Evolutionary conservation across 2,113 vertebrate species (phyloP).

Genomic region (Hyla sarda): DNA sequence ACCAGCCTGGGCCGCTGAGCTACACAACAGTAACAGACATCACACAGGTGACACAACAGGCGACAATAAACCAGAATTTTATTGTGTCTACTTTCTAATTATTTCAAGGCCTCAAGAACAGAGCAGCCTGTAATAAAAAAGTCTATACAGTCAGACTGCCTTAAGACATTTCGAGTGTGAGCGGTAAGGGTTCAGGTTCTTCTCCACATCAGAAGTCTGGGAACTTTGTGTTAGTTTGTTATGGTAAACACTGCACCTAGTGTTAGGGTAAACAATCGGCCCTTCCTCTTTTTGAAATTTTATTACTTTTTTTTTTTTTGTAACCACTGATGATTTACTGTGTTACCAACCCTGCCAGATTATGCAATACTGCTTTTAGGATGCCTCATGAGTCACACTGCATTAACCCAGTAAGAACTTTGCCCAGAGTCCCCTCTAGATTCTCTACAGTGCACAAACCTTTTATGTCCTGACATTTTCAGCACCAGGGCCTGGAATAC

Average conservation of each 20-base stretch:
- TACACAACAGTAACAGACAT: slow-evolving; percentile 7
- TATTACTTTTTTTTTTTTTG: slow-evolving; percentile 10
- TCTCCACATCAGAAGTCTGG: neutral
- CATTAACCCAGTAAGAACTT: slow-evolving; percentile 80
- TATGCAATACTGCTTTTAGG: slow-evolving; percentile 86
- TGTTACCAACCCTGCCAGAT: slow-evolving; percentile 82
- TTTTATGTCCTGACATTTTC: neutral
- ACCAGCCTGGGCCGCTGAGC: neutral
- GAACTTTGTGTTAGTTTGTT: slow-evolving; percentile 53
- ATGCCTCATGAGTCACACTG: slow-evolving; percentile 88
- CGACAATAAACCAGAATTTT: slow-evolving; percentile 18
- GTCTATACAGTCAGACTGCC: neutral
- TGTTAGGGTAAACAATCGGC: slow-evolving; percentile 70
- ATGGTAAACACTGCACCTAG: slow-evolving; percentile 66
- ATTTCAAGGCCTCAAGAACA: slow-evolving; percentile 35
- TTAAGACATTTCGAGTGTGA: neutral
- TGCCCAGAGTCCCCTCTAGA: neutral
- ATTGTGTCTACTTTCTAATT: slow-evolving; percentile 41
- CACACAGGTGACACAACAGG: slow-evolving; percentile 27
- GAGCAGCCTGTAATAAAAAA: slow-evolving; percentile 8
- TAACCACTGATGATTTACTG: slow-evolving; percentile 83
- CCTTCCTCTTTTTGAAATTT: slow-evolving; percentile 67
- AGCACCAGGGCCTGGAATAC: slow-evolving; percentile 11
- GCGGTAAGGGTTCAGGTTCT: neutral
- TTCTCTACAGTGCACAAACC: neutral